Evolutionary conservation across 2,113 vertebrate genomes (phyloP), one percentile per base, ranked within the genome.

Genomic region (Eupsittula cactorum): DNA sequence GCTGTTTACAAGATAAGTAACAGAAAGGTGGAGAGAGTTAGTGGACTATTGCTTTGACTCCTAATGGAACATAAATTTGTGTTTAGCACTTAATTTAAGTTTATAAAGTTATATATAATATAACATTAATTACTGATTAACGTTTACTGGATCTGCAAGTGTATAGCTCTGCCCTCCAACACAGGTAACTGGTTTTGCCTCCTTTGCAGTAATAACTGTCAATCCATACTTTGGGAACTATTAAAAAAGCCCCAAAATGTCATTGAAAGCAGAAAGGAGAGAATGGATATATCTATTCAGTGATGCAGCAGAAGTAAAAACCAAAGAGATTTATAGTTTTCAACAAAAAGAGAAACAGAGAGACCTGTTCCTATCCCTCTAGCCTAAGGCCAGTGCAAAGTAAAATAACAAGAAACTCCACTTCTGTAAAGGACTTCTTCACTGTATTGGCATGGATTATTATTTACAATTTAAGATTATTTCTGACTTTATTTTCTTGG

Each of bases 61-160:
- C 5, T 60, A 29, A 31, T 39, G 17, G 67, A 81, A 53, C 0
- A 2, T 3, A 1, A 25, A 6, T 9, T 70, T 39, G 11, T 14
- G 20, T 88, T 71, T 69, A 65, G 8, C 33, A 41, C 5, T 74
- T 77, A 27, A 42, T 68, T 19, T 69, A 28, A 19, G 7, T 70
- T 83, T 84, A 46, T 16, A 9, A 17, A 77, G n/a, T 5, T 52
- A 2, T 37, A 27, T 35, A 5, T 17, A 55, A 60, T 16, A 31
- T 7, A 60, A 3, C 6, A 49, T 35, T 65, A 28, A 37, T 15
- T 68, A 29, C 3, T 29, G 23, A 11, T 46, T 63, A 31, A 62
- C 0, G 1, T 29, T 46, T 67, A 39, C 9, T 21, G 13, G 17
- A 13, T 57, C 16, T 52, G 7, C 13, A 82, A 10, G 16, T 11